Conservation (phyloP, 1,140 invertebrate species). For the Platorchestia sp. region DNA sequence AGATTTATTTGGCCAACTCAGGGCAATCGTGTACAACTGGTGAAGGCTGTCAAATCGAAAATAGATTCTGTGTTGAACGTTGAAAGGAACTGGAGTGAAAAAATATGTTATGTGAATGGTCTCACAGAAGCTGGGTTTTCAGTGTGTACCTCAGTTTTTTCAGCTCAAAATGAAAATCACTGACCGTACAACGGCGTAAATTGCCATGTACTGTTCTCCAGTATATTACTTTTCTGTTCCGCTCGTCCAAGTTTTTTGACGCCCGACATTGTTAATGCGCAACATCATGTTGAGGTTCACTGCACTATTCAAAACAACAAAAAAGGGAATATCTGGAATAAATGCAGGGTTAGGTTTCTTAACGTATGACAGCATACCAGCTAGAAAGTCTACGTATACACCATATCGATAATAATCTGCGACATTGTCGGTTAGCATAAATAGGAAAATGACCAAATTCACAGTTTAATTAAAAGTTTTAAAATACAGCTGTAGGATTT, state of each 20-base stretch:
- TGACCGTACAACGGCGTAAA: neutral
- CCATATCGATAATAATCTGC: neutral
- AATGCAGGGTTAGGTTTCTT: neutral
- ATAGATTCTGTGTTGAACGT: neutral
- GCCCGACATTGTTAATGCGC: neutral
- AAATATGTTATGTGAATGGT: neutral
- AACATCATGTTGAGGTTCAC: neutral
- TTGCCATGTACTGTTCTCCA: neutral
- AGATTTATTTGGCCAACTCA: neutral
- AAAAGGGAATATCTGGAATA: neutral
- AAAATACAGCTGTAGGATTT: neutral
- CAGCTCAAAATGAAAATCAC: neutral
- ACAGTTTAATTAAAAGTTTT: neutral
- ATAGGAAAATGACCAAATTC: neutral
- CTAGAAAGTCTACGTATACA: neutral
- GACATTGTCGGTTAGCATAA: neutral
- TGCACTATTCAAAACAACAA: neutral
- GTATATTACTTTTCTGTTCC: neutral
- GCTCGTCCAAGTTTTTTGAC: neutral
- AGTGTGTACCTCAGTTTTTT: neutral
- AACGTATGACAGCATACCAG: neutral
- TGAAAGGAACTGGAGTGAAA: neutral
- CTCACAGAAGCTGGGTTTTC: neutral
- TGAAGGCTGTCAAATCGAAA: neutral
- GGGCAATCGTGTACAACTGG: neutral